A percentile compares a stretch with the other conserved stretches of the same genome.
Evolutionary conservation across 2,797 vertebrate genomes (phyloP).

Genomic region (Brotula barbata): DNA sequence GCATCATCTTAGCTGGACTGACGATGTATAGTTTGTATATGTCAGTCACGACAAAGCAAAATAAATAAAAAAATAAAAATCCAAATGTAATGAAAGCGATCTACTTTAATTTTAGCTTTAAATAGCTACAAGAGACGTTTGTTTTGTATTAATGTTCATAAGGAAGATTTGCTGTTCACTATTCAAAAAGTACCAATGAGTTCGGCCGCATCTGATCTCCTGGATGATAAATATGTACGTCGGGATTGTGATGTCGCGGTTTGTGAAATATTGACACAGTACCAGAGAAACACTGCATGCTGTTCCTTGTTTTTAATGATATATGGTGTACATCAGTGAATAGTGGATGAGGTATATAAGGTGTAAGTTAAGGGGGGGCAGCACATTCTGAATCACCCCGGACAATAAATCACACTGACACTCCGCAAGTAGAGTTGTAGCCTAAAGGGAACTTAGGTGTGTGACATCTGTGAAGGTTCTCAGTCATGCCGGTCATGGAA

Average conservation of each 20-base stretch:
- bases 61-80: no score
- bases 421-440: conserved; percentile 20
- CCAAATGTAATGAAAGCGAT: no score
- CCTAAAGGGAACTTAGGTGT: conserved; percentile 26
- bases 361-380: conserved; percentile 17
- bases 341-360: conserved; percentile 17
- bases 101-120: no score
- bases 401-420: conserved; percentile 45
- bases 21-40: no score
- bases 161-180: not conserved
- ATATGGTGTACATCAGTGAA: conserved; percentile 13
- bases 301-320: conserved; percentile 7
- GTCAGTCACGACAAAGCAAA: no score
- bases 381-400: conserved; percentile 27
- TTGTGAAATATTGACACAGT: conserved; percentile 39
- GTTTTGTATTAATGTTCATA: no score
- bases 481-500: no score
- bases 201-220: conserved; percentile 29
- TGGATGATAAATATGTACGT: conserved; percentile 47
- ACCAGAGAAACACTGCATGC: conserved; percentile 12
- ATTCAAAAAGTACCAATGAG: conserved; percentile 28
- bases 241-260: conserved; percentile 36
- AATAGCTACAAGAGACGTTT: no score
- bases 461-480: conserved; percentile 41
- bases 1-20: no score